Conservation (phyloP, 2,888 invertebrate genomes). For the Xanthia icteritia region DNA sequence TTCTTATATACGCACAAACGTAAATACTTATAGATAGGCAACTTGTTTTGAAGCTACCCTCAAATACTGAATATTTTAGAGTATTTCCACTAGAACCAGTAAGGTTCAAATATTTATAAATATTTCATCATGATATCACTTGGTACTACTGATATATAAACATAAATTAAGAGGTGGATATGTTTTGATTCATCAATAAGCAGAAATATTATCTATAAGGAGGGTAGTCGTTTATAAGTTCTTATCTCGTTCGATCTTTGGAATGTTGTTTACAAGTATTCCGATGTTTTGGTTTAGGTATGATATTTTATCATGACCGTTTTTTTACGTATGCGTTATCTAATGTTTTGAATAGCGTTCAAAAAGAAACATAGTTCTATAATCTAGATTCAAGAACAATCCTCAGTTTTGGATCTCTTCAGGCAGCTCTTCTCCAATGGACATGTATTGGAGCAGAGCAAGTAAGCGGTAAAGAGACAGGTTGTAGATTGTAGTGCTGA, state of each 20-base stretch:
- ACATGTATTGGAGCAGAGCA: background rate
- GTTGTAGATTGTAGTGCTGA: background rate
- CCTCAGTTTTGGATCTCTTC: background rate
- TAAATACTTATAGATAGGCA: constrained; percentile 48
- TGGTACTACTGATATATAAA: background rate
- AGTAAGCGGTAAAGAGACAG: background rate
- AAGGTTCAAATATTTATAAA: background rate
- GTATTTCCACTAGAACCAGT: background rate
- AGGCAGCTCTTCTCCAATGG: background rate
- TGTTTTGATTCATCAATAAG: constrained; percentile 16
- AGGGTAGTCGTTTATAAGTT: constrained; percentile 36
- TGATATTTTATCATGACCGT: background rate
- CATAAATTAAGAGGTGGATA: background rate
- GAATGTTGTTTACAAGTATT: constrained; percentile 28
- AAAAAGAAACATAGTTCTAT: background rate
- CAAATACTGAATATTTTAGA: constrained; percentile 13
- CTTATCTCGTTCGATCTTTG: constrained; percentile 32
- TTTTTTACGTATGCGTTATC: background rate
- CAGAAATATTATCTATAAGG: constrained; percentile 19
- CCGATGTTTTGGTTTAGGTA: constrained; percentile 13
- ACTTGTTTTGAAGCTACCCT: constrained; percentile 64
- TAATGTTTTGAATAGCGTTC: background rate
- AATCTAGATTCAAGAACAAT: background rate
- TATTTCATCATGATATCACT: constrained; percentile 10
- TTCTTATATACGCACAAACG: constrained; percentile 54